Evolutionary conservation across 23 tunicate genomes (phyloP).

Genomic region (Ciona savignyi): DNA sequence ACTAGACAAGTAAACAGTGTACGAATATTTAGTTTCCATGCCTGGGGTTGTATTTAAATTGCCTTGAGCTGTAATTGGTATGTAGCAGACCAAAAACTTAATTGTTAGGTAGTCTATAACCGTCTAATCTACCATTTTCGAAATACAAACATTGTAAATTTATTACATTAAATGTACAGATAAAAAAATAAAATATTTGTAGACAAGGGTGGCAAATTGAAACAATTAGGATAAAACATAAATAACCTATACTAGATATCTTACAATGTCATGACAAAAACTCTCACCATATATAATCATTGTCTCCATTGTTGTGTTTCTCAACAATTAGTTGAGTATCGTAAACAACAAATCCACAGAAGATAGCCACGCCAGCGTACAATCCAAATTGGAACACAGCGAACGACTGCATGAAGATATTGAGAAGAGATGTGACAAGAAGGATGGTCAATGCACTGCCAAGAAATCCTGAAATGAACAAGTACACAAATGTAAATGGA

Average conservation of each 20-base stretch:
- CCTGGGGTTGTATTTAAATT: too few relatives aligned
- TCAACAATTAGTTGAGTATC: slow-evolving; percentile 95
- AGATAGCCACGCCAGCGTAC: slow-evolving; percentile 57
- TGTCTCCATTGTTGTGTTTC: slow-evolving; percentile 76
- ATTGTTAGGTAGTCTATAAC: too few relatives aligned
- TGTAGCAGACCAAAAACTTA: too few relatives aligned
- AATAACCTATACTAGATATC: not conserved
- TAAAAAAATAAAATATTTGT: not conserved
- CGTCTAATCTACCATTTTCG: too few relatives aligned
- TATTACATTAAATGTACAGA: too few relatives aligned
- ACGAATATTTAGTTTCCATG: too few relatives aligned
- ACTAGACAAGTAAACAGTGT: too few relatives aligned
- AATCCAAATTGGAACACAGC: slow-evolving; percentile 54
- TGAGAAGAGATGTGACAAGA: slow-evolving; percentile 37
- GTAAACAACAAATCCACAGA: slow-evolving; percentile 84
- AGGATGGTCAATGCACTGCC: slow-evolving; percentile 50
- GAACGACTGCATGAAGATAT: slow-evolving; percentile 57
- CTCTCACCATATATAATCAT: slow-evolving; percentile 85
- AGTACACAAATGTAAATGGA: too few relatives aligned
- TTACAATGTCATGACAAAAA: too few relatives aligned
- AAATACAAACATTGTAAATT: not conserved
- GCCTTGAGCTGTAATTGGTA: too few relatives aligned
- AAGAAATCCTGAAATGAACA: slow-evolving; percentile 61
- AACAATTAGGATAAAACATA: too few relatives aligned
- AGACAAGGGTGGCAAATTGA: not conserved